These are phyloP conservation scores for Nephila pilipes DNA, from an alignment of 1,140 invertebrate species.

Conservation along the genomic window DNA sequence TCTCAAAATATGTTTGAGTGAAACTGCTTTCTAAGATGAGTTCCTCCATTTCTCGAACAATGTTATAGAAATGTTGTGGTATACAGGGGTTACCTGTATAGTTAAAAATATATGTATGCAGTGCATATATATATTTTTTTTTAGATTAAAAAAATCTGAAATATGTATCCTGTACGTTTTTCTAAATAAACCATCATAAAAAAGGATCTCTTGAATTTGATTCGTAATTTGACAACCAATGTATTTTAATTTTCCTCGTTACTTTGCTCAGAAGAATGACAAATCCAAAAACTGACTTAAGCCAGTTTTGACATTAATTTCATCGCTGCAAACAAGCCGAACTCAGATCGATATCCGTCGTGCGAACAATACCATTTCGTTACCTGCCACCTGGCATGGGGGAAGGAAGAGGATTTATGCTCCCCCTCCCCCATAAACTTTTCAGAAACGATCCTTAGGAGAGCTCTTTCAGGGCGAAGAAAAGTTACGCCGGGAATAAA, in stretches of 20 bases:
- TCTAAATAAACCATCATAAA: background rate
- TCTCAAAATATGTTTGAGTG: too few relatives aligned
- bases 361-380: conserved; percentile 25
- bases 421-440: background rate
- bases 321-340: too few relatives aligned
- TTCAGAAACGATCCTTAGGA: conserved; percentile 2
- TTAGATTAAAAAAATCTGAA: too few relatives aligned
- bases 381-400: background rate
- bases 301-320: background rate
- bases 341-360: background rate
- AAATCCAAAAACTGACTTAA: background rate
- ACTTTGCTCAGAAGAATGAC: background rate
- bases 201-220: background rate
- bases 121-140: too few relatives aligned
- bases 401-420: background rate
- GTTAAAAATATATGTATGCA: too few relatives aligned
- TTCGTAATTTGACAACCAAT: background rate
- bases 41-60: background rate
- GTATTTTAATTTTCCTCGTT: background rate
- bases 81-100: too few relatives aligned
- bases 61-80: background rate
- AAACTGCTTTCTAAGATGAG: too few relatives aligned
- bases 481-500: background rate
- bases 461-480: background rate
- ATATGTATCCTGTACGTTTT: accelerated